Percentiles rank a stretch among this genome's conserved stretches.
Conservation (phyloP, 2,113 vertebrate genomes). For the Diphyllodes magnificus region DNA sequence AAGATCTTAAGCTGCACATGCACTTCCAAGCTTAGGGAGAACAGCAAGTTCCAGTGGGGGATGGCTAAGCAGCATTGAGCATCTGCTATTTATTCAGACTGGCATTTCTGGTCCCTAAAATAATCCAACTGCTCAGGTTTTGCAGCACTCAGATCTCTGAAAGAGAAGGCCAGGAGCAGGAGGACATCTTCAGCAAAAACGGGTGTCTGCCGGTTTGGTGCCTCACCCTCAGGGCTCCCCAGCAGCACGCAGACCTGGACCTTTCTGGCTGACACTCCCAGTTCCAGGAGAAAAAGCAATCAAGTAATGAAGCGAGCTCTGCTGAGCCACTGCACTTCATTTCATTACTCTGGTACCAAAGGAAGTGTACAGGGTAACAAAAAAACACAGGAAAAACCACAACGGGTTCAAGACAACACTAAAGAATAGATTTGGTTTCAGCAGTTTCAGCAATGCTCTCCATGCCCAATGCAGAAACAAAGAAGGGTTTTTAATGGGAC, state of each 20-base stretch:
- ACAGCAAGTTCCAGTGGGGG: neutral
- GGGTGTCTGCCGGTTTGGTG: neutral
- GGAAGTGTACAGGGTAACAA: neutral
- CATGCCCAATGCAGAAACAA: accelerated
- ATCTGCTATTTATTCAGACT: neutral
- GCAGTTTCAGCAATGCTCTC: neutral
- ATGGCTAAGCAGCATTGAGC: neutral
- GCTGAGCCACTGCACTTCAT: neutral
- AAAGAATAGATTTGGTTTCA: neutral
- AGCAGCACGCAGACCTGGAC: neutral
- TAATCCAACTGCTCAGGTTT: neutral
- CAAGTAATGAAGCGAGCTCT: neutral
- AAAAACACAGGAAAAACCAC: neutral
- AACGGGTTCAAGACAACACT: neutral
- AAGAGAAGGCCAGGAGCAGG: neutral
- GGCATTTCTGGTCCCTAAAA: neutral
- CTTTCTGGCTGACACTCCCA: neutral
- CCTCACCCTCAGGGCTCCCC: neutral
- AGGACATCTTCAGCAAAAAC: neutral
- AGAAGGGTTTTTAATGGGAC: neutral
- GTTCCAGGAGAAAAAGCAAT: neutral
- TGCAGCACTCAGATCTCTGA: neutral
- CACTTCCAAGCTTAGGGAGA: neutral
- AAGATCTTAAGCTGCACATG: neutral
- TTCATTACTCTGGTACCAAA: neutral